Base-by-base conservation (phyloP, 1,140 invertebrate genomes). In the Aphelinus atriplicis region DNA sequence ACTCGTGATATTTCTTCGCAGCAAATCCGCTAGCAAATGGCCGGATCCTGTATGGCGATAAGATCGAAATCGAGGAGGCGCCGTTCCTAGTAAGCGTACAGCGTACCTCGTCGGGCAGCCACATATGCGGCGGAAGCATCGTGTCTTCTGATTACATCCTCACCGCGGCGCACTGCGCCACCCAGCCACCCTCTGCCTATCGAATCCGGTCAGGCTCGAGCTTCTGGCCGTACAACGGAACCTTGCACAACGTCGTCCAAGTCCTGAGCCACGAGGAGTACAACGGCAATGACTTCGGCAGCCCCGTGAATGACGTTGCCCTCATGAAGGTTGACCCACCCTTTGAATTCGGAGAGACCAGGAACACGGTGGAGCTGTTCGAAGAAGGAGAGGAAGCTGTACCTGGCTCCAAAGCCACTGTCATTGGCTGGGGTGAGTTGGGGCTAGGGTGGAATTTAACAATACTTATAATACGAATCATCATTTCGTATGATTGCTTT, bases 121-220 rank as follows among this genome's bases (percentile, higher is more conserved):
- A 88, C 63, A 87, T 85, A 82, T 91, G 89, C 73, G 90, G 90
- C 0, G 90, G 90, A 1, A 89, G 88, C 69, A 85, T 90, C 58
- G 84, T 90, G 51, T 87, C 88, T 74, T 84, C 86, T 64, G 82
- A 89, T 57, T 90, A 86, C 84, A 84, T 91, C 7, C 79, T 90
- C 0, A 90, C 89, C 3, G 90, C 90, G 56, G 90, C 86, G 1
- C 89, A 90, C 79, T 90, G 89, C 51, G 65, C 53, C 2, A 51
- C 7, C 43, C 26, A 10, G 3, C 1, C 26, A 42, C 45, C 63
- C 5, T 6, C 46, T 3, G 65, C 50, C 3, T 67, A 67, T 3
- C 1, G 6, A 0, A 42, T 84, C 6, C 77, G 78, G 0, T 73
- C 79, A 0, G 82, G 82, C 1, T 77, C 79, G 5, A 76, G 67